A percentile compares a stretch with the other conserved stretches of the same genome.
Evolutionary conservation across 2,888 invertebrate genomes (phyloP).

Genomic region (Adelphocoris suturalis): DNA sequence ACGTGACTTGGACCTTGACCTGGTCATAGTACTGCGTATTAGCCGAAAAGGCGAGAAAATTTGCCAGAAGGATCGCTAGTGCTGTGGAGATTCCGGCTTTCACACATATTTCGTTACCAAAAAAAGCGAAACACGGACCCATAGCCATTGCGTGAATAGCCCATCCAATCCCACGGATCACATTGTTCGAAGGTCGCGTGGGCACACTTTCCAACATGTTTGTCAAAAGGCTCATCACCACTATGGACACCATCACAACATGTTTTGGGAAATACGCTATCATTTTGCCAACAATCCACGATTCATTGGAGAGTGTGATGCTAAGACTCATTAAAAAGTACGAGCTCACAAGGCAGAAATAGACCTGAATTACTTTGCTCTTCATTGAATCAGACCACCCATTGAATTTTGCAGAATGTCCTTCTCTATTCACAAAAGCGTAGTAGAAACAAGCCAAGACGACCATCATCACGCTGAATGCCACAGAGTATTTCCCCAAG

Average conservation of each 20-base stretch:
- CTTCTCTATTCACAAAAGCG: constrained; percentile 33
- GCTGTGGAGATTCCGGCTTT: constrained; percentile 56
- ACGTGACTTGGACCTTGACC: constrained; percentile 31
- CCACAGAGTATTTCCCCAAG: background rate
- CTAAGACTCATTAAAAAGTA: constrained; percentile 39
- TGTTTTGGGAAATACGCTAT: constrained; percentile 35
- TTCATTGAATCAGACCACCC: constrained; percentile 9
- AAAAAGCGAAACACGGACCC: constrained; percentile 62
- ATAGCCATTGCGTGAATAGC: constrained; percentile 52
- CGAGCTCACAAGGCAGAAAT: constrained; percentile 20
- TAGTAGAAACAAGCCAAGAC: constrained; percentile 44
- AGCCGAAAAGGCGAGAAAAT: constrained; percentile 57
- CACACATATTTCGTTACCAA: constrained; percentile 59
- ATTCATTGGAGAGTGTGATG: background rate
- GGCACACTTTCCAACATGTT: constrained; percentile 54
- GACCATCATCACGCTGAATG: constrained; percentile 43
- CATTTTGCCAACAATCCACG: background rate
- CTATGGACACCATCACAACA: constrained; percentile 27
- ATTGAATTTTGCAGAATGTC: background rate
- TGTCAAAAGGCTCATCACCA: constrained; percentile 45
- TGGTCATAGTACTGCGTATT: constrained; percentile 48
- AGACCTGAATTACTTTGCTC: constrained; percentile 3
- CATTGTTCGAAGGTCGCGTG: constrained; percentile 38
- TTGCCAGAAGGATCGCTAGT: constrained; percentile 54
- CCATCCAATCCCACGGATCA: constrained; percentile 60